These are phyloP conservation scores for Vanacampus margaritifer DNA, from an alignment of 2,113 vertebrate genomes.

Conservation along the genomic window DNA sequence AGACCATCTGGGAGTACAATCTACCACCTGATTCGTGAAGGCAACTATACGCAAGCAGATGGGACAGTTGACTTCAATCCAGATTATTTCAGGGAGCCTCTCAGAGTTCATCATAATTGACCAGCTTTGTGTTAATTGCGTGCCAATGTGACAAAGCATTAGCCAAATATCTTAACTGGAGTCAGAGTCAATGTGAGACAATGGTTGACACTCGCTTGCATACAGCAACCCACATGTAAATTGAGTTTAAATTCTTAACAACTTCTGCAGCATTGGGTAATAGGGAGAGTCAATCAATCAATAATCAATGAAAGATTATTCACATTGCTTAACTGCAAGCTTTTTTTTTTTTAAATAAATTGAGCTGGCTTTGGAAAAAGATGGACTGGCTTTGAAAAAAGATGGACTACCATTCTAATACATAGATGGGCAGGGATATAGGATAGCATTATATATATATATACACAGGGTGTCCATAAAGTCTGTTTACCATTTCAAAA, in stretches of 20 bases:
- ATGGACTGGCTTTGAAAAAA: too few relatives aligned
- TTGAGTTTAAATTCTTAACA: background rate
- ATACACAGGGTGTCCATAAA: too few relatives aligned
- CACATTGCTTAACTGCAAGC: too few relatives aligned
- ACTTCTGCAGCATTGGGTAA: background rate
- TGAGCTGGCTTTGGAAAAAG: too few relatives aligned
- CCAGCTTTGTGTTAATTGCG: background rate
- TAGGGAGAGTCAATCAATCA: background rate
- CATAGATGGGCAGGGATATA: too few relatives aligned
- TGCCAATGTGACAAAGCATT: background rate
- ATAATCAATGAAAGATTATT: background rate
- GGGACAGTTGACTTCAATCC: constrained; percentile 3
- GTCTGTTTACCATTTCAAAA: too few relatives aligned
- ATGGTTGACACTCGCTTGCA: background rate
- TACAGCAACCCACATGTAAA: background rate
- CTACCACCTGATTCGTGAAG: background rate
- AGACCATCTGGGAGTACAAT: background rate
- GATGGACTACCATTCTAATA: too few relatives aligned
- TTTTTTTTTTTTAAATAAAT: too few relatives aligned
- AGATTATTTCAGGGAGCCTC: constrained; percentile 1
- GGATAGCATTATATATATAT: too few relatives aligned
- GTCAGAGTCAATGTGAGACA: background rate
- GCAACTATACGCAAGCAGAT: background rate
- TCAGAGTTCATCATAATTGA: background rate
- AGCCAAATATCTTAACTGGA: background rate